Evolutionary conservation across 2,888 invertebrate species (phyloP).

Genomic region (Salpingus planirostris): DNA sequence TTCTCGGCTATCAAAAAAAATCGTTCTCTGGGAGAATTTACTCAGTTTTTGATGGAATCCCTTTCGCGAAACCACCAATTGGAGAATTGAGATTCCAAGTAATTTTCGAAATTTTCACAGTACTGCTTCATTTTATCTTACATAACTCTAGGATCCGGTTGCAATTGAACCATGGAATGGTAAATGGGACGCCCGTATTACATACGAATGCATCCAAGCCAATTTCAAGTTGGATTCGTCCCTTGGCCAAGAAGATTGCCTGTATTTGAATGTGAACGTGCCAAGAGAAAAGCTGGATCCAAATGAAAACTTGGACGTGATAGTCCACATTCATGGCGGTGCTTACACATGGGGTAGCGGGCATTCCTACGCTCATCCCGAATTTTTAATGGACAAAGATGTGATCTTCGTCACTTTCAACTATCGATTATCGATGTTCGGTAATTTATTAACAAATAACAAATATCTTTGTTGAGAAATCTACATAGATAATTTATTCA

Average conservation of each 20-base stretch:
- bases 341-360: conserved; percentile 54
- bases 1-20: conserved; percentile 19
- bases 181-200: conserved; percentile 55
- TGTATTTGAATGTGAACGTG: conserved; percentile 51
- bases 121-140: not conserved
- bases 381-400: conserved; percentile 51
- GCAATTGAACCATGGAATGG: conserved; percentile 54
- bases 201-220: conserved; percentile 38
- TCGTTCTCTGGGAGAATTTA: too few relatives aligned
- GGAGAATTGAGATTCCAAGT: conserved; percentile 15
- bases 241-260: conserved; percentile 52
- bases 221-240: not conserved
- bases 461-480: too few relatives aligned
- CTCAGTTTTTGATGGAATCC: conserved; percentile 19
- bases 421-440: conserved; percentile 57
- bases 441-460: too few relatives aligned
- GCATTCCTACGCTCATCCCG: conserved; percentile 44
- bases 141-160: conserved; percentile 48
- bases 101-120: conserved; percentile 7
- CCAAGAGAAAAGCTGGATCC: conserved; percentile 34
- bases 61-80: conserved; percentile 20
- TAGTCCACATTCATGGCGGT: conserved; percentile 54
- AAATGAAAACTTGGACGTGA: conserved; percentile 43
- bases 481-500: too few relatives aligned
- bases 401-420: conserved; percentile 56